Base-by-base conservation (phyloP, 2,113 vertebrate species). In the Meleagris gallopavo region DNA sequence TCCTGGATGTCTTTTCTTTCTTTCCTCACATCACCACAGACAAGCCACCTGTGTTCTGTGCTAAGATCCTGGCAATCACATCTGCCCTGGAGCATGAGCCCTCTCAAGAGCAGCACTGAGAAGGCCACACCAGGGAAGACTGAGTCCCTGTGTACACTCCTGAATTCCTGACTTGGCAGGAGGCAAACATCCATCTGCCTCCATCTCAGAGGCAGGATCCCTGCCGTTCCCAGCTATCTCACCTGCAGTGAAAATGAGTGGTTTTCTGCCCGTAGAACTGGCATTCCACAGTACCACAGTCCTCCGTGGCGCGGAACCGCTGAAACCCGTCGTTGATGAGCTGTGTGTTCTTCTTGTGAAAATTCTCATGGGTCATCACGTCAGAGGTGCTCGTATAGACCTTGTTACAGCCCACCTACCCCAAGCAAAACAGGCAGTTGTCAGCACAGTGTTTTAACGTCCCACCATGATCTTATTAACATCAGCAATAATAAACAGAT, bases 181-280 rank as follows among this genome's bases (percentile, higher is more conserved):
- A 46, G 34, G 67, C 50, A 75, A 62, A 50, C n/a, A 66, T 85
- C 89, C n/a, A 16, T 54, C 27, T 54, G 27, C 76, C 67, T 3
- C 4, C 5, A 40, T 11, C 65, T 74, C 57, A 41, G 58, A 80
- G 69, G 81, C 25, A 38, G 88, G 36, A 48, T 21, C 71, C 74
- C 69, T 52, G 40, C 73, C 81, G 9, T 52, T 52, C 80, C 93
- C 92, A 48, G 54, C 50, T 75, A 10, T 24, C 94, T 97, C 86
- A 99, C 99, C 99, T 99, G 99, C 99, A 99, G 96, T 99, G 99
- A 96, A 99, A 99, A 97, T 99, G 99, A 7, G 99, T 99, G 86
- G 99, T 99, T 98, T 99, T 99, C 98, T 99, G 99, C 45, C 99
- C 99, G 0, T 99, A 99, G 97, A 99, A 99, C 97, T 99, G 99